Conservation (phyloP, 92 coral and sea anemone genomes). For the Ricordea florida region DNA sequence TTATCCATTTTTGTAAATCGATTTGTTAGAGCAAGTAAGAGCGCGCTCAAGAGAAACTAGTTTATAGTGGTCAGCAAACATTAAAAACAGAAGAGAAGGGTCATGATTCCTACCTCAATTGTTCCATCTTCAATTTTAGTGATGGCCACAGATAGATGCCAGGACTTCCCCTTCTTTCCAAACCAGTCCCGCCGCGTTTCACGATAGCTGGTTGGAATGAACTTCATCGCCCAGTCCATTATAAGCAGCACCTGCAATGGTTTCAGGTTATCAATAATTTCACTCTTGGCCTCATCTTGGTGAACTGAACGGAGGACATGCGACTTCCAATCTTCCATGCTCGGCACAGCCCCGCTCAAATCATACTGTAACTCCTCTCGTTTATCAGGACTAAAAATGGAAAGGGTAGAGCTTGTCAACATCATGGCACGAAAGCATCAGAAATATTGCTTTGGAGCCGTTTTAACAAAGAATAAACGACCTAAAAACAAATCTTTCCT, state of each 20-base stretch:
- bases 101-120: conserved; percentile 17
- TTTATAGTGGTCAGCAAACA: too few species aligned
- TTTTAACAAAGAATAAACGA: too few species aligned
- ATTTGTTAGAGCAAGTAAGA: too few species aligned
- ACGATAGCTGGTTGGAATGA: conserved; percentile 8
- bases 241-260: not conserved
- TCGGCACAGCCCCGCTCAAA: not conserved
- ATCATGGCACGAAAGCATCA: too few species aligned
- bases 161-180: conserved; percentile 17
- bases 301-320: conserved; percentile 11
- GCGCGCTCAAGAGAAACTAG: too few species aligned
- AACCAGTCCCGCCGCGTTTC: conserved; percentile 25
- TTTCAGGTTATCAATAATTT: not conserved
- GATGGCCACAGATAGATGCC: conserved; percentile 25
- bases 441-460: too few species aligned
- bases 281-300: conserved; percentile 8
- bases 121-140: not conserved
- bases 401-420: too few species aligned
- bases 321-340: conserved; percentile 25
- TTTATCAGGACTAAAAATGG: too few species aligned
- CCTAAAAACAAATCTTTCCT: too few species aligned
- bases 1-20: too few species aligned
- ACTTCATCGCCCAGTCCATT: not conserved
- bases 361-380: conserved; percentile 9
- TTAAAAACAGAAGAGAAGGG: too few species aligned